These are phyloP conservation scores for Odobenus rosmarus DNA, from an alignment of 2,113 vertebrate species.

Conservation along the genomic window DNA sequence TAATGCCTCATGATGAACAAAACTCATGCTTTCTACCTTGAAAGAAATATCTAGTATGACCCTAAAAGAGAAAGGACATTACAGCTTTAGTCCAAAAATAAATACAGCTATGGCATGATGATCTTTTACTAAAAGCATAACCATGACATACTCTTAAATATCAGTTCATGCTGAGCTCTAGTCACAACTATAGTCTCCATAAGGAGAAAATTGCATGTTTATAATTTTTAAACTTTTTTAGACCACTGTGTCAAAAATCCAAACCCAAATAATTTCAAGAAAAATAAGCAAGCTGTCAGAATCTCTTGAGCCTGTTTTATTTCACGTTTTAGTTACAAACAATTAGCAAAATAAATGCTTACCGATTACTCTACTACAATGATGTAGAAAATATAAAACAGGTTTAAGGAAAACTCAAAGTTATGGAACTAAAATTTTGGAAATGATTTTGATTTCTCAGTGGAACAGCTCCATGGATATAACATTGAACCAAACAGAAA, in stretches of 20 bases:
- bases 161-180: background rate
- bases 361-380: slow-evolving; percentile 23
- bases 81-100: background rate
- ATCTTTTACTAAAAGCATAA: slow-evolving; percentile 24
- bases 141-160: background rate
- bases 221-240: slow-evolving; percentile 34
- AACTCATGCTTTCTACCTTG: background rate
- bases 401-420: slow-evolving; percentile 35
- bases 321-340: slow-evolving; percentile 61
- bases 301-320: slow-evolving; percentile 55
- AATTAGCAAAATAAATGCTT: slow-evolving; percentile 60
- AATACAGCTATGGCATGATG: background rate
- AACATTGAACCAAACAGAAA: background rate
- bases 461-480: background rate
- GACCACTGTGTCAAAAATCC: slow-evolving; percentile 31
- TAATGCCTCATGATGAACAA: background rate
- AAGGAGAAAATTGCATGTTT: slow-evolving; percentile 17
- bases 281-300: slow-evolving; percentile 63
- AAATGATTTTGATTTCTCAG: background rate
- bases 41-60: background rate
- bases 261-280: slow-evolving; percentile 53
- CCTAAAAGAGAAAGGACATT: background rate
- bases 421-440: slow-evolving; percentile 52
- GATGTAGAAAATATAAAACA: slow-evolving; percentile 62
- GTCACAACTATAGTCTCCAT: background rate